Base-by-base conservation (phyloP, 1,140 invertebrate species). In the Brachionus asplanchnoidis region DNA sequence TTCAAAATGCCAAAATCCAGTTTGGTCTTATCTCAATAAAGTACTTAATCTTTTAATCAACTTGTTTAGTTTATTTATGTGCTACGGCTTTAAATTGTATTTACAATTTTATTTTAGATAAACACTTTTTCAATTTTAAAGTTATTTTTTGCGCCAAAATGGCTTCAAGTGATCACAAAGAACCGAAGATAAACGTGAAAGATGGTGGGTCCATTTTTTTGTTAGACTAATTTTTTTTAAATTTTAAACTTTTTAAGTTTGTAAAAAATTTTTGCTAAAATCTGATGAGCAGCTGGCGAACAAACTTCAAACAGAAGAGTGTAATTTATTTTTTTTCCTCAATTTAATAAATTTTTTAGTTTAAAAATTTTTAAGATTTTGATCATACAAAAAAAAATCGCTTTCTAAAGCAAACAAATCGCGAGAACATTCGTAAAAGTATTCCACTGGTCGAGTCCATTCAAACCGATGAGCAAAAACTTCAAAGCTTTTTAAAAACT, bases 321-420 rank as follows among this genome's bases (percentile, higher is more conserved):
- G 73, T 77, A 46, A 77, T 2, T 23, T 17, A 17, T 17, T 5
- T 42, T 75, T 42, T 44, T 75, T 42, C 17, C 17, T 3, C 17
- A 20, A 11, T 75, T 8, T 42, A 75, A 23, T 68, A 28, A 17
- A 53, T 9, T 77, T 2, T 50, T 46, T 8, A 17, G 46, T 20
- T 75, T 75, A 2, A 6, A 36, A 36, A 36, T 36, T 36, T 75
- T 28, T 4, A 77, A 77, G 73, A 46, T 28, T 77, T 77, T 46
- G 73, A 77, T 32, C 73, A 77, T 26, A 50, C 17, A 9, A 77
- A 77, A 53, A 77, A 77, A 50, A 77, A 77, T 77, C 73, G 73
- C 20, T 26, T 77, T 14, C 23, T 77, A 2, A 77, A 77, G 46
- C 40, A 77, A 77, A 50, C 23, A 14, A 77, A 77, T 50, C 40